Base-by-base conservation (phyloP, 2,797 vertebrate species). In the Phoxinus dragarum region DNA sequence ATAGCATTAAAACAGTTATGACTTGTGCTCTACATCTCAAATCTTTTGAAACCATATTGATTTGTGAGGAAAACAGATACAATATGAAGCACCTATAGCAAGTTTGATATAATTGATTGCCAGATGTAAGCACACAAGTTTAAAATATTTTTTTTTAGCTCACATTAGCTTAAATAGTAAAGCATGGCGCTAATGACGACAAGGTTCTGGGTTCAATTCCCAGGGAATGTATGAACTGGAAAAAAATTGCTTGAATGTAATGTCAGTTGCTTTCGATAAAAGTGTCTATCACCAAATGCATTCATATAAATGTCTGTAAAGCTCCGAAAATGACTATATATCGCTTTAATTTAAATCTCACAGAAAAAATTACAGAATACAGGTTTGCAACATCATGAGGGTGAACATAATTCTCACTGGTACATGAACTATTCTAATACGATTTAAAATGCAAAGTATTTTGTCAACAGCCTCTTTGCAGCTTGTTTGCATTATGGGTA, bases 401-500 rank as follows among this genome's bases (percentile, higher is more conserved):
- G 27, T 49, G 7, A 52, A 40, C 34, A 68, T 27, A 38, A 69
- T 81, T 69, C 8, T 81, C 34, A 69, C 68, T 69, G 38, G 47
- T 54, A n/a, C 8, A 36, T 69, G 21, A 81, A 81, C 64, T n/a
- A 68, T 69, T 31, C 6, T 12, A 36, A 49, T 49, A 16, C 17
- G 52, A 68, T 52, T n/a, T 12, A 23, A 44, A 34, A 80, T 80
- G 66, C 66, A 81, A 81, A 72, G 10, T 44, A 34, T 59, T 17
- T 72, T 56, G 34, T 14, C 34, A 81, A 38, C 21, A 14, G 31
- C 64, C 9, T 68, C 59, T 80, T 68, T 80, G 64, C 44, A 80
- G 21, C 66, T 54, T 69, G 79, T 68, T 80, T 80, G 64, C 64
- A 68, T 68, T 68, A 68, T n/a, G 4, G 27, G 31, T 36, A 38